Evolutionary conservation across 2,113 vertebrate species (phyloP).

Genomic region (Urocolius indicus): DNA sequence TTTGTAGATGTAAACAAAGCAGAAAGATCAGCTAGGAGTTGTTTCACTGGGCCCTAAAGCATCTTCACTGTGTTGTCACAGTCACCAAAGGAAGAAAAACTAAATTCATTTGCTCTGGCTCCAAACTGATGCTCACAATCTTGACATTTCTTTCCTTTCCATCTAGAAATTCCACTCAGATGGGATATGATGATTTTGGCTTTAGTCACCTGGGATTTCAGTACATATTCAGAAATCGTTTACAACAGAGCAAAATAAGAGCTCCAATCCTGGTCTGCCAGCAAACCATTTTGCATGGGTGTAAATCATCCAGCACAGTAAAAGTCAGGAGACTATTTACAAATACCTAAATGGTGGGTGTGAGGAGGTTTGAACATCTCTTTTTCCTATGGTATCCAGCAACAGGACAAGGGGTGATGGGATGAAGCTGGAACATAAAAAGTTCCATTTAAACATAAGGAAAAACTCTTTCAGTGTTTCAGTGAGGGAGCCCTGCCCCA

Average conservation of each 20-base stretch:
- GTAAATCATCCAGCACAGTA: constrained; percentile 2
- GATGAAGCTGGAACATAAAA: too few relatives aligned
- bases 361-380: too few relatives aligned
- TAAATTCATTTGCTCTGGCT: not conserved
- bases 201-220: too few relatives aligned
- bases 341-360: too few relatives aligned
- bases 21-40: not conserved
- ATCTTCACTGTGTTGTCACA: not conserved
- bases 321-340: not conserved
- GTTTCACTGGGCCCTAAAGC: not conserved
- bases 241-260: not conserved
- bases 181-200: too few relatives aligned
- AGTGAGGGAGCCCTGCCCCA: too few relatives aligned
- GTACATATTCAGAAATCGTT: not conserved
- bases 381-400: too few relatives aligned
- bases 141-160: not conserved
- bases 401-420: too few relatives aligned
- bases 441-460: too few relatives aligned
- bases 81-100: not conserved
- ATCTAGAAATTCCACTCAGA: too few relatives aligned
- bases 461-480: too few relatives aligned
- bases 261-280: constrained; percentile 19
- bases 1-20: not conserved
- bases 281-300: constrained; percentile 14
- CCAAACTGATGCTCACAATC: not conserved